These are phyloP conservation scores for Telmatherina bonti DNA, from an alignment of 2,797 vertebrate species.

Conservation along the genomic window DNA sequence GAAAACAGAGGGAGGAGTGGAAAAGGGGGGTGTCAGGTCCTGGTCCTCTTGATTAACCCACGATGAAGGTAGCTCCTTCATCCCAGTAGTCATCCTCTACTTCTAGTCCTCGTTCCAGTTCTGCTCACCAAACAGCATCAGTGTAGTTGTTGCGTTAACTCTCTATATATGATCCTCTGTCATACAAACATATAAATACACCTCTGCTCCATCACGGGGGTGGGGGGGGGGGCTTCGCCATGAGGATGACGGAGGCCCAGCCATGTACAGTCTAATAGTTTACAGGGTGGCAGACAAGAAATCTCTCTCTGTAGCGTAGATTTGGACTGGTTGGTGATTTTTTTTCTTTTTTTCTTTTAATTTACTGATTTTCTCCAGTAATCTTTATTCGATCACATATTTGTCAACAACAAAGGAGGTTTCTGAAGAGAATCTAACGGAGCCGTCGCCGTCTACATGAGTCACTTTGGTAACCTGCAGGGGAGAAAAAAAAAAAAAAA, in stretches of 20 bases:
- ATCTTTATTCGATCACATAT: constrained; percentile 95
- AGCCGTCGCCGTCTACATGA: constrained; percentile 90
- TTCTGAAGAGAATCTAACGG: constrained; percentile 93
- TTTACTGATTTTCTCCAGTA: no score
- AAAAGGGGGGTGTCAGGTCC: constrained; percentile 22
- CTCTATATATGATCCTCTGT: constrained; percentile 80
- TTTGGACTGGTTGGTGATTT: constrained; percentile 67
- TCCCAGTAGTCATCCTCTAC: constrained; percentile 68
- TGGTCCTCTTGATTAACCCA: constrained; percentile 11
- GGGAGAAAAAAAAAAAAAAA: not conserved
- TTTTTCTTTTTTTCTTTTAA: constrained; percentile 8
- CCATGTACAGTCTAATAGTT: constrained; percentile 69
- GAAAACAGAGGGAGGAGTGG: constrained; percentile 22
- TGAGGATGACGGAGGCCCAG: constrained; percentile 64
- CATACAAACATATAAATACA: constrained; percentile 87
- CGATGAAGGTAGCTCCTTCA: constrained; percentile 27
- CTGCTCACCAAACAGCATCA: constrained; percentile 58
- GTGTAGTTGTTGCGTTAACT: constrained; percentile 62
- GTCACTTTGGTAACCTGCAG: constrained; percentile 93
- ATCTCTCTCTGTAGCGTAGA: constrained; percentile 68
- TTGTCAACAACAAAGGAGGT: constrained; percentile 97
- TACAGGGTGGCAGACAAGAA: constrained; percentile 76
- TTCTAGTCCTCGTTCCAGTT: constrained; percentile 59
- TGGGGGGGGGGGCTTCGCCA: not conserved
- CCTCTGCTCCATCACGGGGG: constrained; percentile 67